Evolutionary conservation across 2,888 invertebrate species (phyloP), one percentile per base, ranked within the genome.

Genomic region (Pocota personata): DNA sequence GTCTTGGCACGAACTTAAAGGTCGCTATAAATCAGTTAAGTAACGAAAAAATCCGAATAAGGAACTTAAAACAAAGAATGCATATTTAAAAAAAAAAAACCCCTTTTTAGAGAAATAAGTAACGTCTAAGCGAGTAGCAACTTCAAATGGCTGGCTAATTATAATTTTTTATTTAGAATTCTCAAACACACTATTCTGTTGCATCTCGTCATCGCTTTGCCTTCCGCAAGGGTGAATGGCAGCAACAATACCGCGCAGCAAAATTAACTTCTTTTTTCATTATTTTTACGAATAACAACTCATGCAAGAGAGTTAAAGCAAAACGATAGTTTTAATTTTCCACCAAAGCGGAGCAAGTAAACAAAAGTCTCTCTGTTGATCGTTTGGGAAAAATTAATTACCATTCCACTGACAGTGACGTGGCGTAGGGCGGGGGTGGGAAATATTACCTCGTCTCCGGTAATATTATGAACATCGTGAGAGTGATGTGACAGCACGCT

Each of bases 381-480:
- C 83, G 83, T 71, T 84, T 84, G 57, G 69, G 57, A 84, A 84
- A 79, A 83, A 84, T 75, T 73, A 84, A 84, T 84, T 84, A 84
- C 79, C 79, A 84, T 84, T 79, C 69, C 73, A 58, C 69, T 78
- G 79, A 79, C 66, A 83, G 52, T 79, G 72, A 79, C 37, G 72
- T 19, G 46, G 30, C 24, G 52, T 40, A 27, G n/a, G 57, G 75
- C 24, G 35, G 35, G 4, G 21, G n/a, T 8, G 10, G 40, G 14
- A 14, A 37, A 57, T 12, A 57, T 35, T 60, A 66, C 35, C 62
- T 57, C 52, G 27, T 62, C 40, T 48, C 27, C 27, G 40, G 62
- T 57, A 62, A 71, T 48, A 57, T 82, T 48, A 57, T 82, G 71
- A 57, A 71, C 67, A 78, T 72, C 57, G 62, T 48, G 55, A 62